These are phyloP conservation scores for Microcebus tavaratra DNA, from an alignment of 2,113 vertebrate species.

Conservation along the genomic window DNA sequence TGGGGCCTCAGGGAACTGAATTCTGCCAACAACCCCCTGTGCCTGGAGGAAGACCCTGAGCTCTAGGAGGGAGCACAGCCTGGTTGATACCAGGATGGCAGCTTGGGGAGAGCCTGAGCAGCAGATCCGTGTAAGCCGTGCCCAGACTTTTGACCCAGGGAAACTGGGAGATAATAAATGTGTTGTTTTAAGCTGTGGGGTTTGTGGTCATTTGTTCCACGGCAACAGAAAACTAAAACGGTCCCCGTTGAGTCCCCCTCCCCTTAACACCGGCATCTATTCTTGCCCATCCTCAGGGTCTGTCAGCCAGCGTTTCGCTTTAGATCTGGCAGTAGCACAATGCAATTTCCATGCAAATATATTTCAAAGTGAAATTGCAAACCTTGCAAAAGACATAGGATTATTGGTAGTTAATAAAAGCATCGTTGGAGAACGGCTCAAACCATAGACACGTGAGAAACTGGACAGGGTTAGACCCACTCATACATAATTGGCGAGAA, in stretches of 20 bases:
- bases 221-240: background rate
- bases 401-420: constrained; percentile 39
- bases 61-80: background rate
- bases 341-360: constrained; percentile 30
- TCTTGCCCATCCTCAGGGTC: background rate
- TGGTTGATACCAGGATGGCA: too few species aligned
- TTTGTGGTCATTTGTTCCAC: background rate
- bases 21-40: background rate
- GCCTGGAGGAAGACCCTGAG: background rate
- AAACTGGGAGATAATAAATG: background rate
- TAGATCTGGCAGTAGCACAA: background rate
- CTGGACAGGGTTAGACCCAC: background rate
- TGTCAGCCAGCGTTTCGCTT: background rate
- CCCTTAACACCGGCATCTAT: background rate
- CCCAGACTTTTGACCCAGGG: background rate
- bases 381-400: constrained; percentile 11
- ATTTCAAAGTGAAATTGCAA: constrained; percentile 52
- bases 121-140: background rate
- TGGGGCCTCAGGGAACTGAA: background rate
- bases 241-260: background rate
- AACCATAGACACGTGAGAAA: background rate
- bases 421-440: background rate
- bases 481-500: background rate
- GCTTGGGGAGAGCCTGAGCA: background rate
- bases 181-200: background rate